phyloP scores from a whole-genome alignment of 2,113 vertebrate genomes.

The Prunella fulvescens region DNA sequence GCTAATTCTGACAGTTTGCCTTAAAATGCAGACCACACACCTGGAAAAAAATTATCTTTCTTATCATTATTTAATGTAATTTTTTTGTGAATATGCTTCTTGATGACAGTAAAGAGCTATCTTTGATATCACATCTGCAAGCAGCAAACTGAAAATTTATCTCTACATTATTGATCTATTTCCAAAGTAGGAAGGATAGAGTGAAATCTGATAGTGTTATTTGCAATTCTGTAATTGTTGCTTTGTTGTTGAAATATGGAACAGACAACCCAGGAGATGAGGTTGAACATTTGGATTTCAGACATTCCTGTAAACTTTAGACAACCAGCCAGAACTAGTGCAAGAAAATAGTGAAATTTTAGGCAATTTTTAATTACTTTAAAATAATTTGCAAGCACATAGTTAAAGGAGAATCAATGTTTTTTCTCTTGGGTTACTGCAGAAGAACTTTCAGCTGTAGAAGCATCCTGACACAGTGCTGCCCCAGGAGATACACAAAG shows the following conservation, averaged over 20 bases:
- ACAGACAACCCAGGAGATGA: constrained; percentile 19
- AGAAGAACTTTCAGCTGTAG: neutral
- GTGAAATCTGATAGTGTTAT: neutral
- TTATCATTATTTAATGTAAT: neutral
- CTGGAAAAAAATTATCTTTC: neutral
- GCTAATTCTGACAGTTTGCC: neutral
- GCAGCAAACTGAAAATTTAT: constrained; percentile 2
- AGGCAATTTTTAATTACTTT: constrained; percentile 35
- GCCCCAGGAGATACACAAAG: neutral
- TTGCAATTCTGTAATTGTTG: constrained; percentile 46
- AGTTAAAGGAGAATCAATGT: constrained; percentile 31
- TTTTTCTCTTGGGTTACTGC: neutral
- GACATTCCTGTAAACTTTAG: constrained; percentile 13
- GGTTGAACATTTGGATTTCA: constrained; percentile 42
- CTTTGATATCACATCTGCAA: constrained; percentile 12
- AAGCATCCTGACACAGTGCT: neutral
- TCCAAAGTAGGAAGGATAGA: constrained; percentile 4
- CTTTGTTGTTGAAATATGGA: constrained; percentile 48
- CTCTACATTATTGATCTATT: neutral
- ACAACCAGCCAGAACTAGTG: constrained; percentile 18
- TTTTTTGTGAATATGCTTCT: neutral
- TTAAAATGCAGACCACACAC: neutral
- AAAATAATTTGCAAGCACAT: constrained; percentile 35
- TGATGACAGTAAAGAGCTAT: neutral
- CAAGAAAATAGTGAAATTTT: constrained; percentile 33